phyloP scores from a whole-genome alignment of 2,888 invertebrate genomes.

The Napeogenes sylphis region DNA sequence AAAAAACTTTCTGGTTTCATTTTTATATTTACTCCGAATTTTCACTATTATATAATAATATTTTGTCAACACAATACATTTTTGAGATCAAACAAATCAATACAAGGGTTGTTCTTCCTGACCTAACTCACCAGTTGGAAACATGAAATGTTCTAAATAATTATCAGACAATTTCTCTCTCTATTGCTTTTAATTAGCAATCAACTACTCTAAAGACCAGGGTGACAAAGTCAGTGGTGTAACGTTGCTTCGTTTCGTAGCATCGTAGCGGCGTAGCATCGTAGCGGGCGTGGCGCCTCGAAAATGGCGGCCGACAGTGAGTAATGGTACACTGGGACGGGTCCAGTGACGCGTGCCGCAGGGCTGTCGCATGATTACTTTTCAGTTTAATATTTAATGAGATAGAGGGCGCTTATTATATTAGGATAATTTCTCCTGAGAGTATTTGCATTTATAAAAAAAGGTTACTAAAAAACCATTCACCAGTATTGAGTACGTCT shows the following conservation, averaged over 20 bases:
- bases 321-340: slow-evolving; percentile 74
- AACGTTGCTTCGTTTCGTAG: slow-evolving; percentile 37
- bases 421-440: slow-evolving; percentile 11
- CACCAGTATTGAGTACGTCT: too few species aligned
- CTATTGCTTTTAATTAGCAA: slow-evolving; percentile 12
- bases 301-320: slow-evolving; percentile 76
- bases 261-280: slow-evolving; percentile 53
- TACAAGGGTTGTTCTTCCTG: background rate
- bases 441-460: background rate
- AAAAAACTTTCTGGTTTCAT: slow-evolving; percentile 66
- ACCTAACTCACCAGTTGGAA: too few species aligned
- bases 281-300: slow-evolving; percentile 70
- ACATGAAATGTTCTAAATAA: too few species aligned
- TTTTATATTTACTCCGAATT: slow-evolving; percentile 32
- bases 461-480: too few species aligned
- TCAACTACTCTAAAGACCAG: slow-evolving; percentile 34
- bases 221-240: slow-evolving; percentile 33
- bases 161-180: background rate
- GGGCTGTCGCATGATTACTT: slow-evolving; percentile 50
- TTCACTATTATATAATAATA: slow-evolving; percentile 2
- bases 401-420: slow-evolving; percentile 15
- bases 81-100: slow-evolving; percentile 9
- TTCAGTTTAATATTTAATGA: slow-evolving; percentile 20
- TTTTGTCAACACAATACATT: slow-evolving; percentile 2
- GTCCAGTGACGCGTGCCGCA: slow-evolving; percentile 74